These are phyloP conservation scores for Cacoxenus indagator DNA, from an alignment of 2,888 invertebrate species.

Conservation along the genomic window DNA sequence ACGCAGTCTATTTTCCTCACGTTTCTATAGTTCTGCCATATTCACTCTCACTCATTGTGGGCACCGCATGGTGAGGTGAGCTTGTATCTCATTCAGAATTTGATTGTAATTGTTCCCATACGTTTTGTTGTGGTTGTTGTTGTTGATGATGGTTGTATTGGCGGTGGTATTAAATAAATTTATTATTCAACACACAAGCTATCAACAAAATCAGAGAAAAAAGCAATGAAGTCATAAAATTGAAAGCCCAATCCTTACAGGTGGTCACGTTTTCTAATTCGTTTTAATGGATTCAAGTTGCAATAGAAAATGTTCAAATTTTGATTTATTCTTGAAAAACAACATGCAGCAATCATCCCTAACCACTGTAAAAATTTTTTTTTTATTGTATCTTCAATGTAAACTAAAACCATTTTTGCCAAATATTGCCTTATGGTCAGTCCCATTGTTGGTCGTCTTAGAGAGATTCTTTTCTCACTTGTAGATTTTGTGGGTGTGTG, in stretches of 20 bases:
- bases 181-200: background rate
- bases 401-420: too few species aligned
- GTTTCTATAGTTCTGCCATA: too few species aligned
- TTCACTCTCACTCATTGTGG: background rate
- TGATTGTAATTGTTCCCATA: too few species aligned
- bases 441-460: too few species aligned
- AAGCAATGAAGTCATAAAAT: background rate
- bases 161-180: background rate
- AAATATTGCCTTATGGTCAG: too few species aligned
- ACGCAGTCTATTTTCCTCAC: background rate
- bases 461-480: too few species aligned
- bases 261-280: background rate
- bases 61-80: background rate
- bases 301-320: too few species aligned
- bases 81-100: conserved; percentile 4
- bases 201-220: background rate
- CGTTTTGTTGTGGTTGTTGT: background rate
- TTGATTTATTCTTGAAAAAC: too few species aligned
- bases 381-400: too few species aligned
- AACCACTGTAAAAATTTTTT: too few species aligned
- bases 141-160: background rate
- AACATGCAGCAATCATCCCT: too few species aligned
- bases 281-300: background rate
- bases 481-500: too few species aligned
- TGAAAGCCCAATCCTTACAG: background rate